A percentile compares a stretch with the other conserved stretches of the same genome.
These are phyloP conservation scores for Elgonia sp. DNA, from an alignment of 2,888 invertebrate species.

Conservation along the genomic window DNA sequence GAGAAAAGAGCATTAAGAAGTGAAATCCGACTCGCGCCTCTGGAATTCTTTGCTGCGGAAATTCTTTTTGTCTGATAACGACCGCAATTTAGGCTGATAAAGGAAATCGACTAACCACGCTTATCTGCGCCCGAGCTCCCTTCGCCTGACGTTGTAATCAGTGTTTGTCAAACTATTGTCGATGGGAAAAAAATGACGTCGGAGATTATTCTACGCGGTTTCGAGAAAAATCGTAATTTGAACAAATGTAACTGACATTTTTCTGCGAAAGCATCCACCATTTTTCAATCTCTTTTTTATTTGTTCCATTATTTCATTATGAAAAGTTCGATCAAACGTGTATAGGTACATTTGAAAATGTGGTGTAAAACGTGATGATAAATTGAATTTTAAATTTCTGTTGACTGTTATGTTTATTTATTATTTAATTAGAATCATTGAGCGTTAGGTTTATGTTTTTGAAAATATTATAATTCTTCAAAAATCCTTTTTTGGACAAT, in stretches of 20 bases:
- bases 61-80: conserved; percentile 82
- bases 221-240: conserved; percentile 19
- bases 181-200: conserved; percentile 52
- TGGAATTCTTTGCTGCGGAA: conserved; percentile 63
- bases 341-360: no score
- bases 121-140: conserved; percentile 72
- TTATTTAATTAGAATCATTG: no score
- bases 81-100: conserved; percentile 84
- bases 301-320: no score
- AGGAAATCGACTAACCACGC: conserved; percentile 80
- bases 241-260: conserved; percentile 12
- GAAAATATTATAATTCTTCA: no score
- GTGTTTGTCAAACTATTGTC: conserved; percentile 72
- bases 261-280: no score
- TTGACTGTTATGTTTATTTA: no score
- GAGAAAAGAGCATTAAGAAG: conserved; percentile 74
- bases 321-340: no score
- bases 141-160: conserved; percentile 57
- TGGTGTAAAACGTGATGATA: no score
- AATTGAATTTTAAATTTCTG: no score
- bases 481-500: no score
- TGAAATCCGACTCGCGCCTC: conserved; percentile 64
- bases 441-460: no score
- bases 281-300: no score
- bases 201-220: conserved; percentile 4